Base-by-base conservation (phyloP, 2,797 vertebrate genomes). In the Hydrolagus colliei region DNA sequence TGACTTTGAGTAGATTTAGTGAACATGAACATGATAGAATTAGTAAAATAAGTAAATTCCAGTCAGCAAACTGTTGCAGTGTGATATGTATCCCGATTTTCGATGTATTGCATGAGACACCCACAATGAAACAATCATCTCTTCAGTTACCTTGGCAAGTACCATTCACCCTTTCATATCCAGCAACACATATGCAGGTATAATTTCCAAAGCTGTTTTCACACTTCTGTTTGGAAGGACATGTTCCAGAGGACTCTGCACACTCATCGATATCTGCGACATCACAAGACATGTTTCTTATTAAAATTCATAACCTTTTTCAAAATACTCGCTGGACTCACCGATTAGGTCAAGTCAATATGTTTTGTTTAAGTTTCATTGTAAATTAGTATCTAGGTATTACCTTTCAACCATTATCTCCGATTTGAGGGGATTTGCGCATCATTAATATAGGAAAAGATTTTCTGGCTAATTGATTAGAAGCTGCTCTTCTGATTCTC, bases 221-320 rank as follows among this genome's bases (percentile, higher is more conserved):
- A 80, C 78, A 80, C 7, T 0, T 13, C 22, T 80, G 62, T 6
- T 22, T 65, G 27, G 22, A 32, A 67, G 20, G 11, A 80, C 78
- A 80, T 2, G 3, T 35, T 10, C 0, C 78, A 16, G 13, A 27
- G 7, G 13, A 1, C 0, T 67, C 62, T 80, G 13, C 13, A 80
- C 78, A 80, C 62, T 80, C 78, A 80, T 80, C 78, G 65, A 80
- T 67, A 80, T 80, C 78, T 80, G 78, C 22, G 65, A 67, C 22
- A 79, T 11, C 27, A 80, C 2, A n/a, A 27, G 1, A 18, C 22
- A 63, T 78, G 3, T 22, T 32, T 13, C 9, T 61, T 80, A 80
- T 65, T 80, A 16, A 79, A 79, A 63, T 13, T 27, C 11, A 62
- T 63, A 63, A 0, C 8, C 18, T 67, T 16, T 63, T 8, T 80